Conservation (phyloP, 2,797 vertebrate species). For the Ptychadena robeensis region DNA sequence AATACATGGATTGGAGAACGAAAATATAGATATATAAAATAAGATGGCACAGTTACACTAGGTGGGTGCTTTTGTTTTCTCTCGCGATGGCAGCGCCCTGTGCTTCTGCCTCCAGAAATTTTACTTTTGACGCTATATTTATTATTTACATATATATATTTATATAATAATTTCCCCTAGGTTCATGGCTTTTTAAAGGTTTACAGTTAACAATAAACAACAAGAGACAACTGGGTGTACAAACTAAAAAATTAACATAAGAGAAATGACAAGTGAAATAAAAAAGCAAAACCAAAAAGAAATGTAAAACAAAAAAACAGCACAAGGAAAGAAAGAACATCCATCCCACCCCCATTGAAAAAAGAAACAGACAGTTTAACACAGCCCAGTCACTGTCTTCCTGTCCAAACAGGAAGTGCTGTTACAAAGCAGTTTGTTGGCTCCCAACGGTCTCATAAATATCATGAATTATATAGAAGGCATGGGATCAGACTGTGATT, state of each 20-base stretch:
- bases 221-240: conserved; percentile 45
- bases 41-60: conserved; percentile 46
- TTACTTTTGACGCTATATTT: conserved; percentile 46
- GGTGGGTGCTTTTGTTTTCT: conserved; percentile 1
- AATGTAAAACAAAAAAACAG: conserved; percentile 23
- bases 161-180: conserved; percentile 62
- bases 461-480: conserved; percentile 37
- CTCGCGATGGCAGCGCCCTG: conserved; percentile 10
- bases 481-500: conserved; percentile 14
- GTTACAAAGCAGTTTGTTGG: conserved; percentile 40
- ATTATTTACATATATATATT: conserved; percentile 63
- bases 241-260: not conserved
- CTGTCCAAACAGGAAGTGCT: conserved; percentile 52
- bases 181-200: conserved; percentile 61
- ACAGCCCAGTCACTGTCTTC: conserved; percentile 50
- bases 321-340: conserved; percentile 29
- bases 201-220: conserved; percentile 61
- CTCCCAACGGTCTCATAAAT: conserved; percentile 46
- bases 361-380: conserved; percentile 51
- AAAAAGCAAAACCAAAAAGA: conserved; percentile 17
- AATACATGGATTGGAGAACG: not conserved
- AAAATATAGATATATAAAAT: conserved; percentile 9
- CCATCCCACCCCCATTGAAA: conserved; percentile 24
- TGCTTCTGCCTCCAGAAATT: conserved; percentile 29
- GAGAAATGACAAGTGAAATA: not conserved